Base-by-base conservation (phyloP, 1,140 invertebrate species). In the Drosophila pectinifera region DNA sequence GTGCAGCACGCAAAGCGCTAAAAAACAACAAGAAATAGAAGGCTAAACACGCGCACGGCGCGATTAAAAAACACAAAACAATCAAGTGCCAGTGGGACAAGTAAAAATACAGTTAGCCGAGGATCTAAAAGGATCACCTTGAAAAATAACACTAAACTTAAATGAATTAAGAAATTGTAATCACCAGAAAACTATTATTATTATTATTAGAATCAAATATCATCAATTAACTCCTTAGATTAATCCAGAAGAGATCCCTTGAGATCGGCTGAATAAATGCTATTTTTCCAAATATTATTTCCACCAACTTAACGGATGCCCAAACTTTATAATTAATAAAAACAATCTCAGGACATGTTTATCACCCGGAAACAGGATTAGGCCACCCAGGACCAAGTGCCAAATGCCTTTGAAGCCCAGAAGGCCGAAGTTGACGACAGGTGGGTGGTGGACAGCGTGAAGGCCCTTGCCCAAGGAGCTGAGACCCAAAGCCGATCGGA, bases 1-100 rank as follows among this genome's bases (percentile, higher is more conserved):
- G 55, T 78, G 76, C 83, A 82, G 62, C 84, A 73, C 68, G 77
- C 83, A 88, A 86, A 83, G 75, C 78, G 72, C 63, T 69, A 70
- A 72, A 72, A 83, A 51, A 55, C 48, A 76, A 85, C 65, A 41
- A 45, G 10, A 51, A 51, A 51, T 36, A 51, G 13, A 34, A 34
- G 31, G n/a, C 51, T 62, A 80, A 77, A 38, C 81, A 69, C 28
- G 81, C 73, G 73, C 80, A 59, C 84, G 61, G 34, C 68, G 57
- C 28, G 54, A 38, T 46, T 26, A 72, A 72, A 46, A 59, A 62
- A 61, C 46, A 61, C n/a, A 53, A 55, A 68, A 73, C 46, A 65
- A 53, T 56, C 62, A 24, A 51, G 62, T 42, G 22, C 43, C 38
- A 39, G 39, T 39, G 26, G 51, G 26, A 49, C 20, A 49, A 26